Percentiles rank a stretch among this genome's conserved stretches.
These are phyloP conservation scores for Plutella xylostella DNA, from an alignment of 2,888 invertebrate species.

Conservation along the genomic window DNA sequence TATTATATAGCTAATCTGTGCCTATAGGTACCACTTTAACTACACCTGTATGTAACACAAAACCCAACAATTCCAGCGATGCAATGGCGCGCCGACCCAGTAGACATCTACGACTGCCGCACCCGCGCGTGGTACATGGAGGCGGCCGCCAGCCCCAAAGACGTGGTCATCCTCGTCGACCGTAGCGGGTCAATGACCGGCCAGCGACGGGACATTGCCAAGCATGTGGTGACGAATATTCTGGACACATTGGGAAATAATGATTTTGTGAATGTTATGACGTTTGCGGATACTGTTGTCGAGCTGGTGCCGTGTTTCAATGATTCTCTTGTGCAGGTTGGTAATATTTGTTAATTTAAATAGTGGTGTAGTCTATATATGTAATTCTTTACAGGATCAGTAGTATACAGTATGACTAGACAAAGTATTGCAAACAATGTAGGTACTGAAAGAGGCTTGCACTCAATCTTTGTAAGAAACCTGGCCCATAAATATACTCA, in stretches of 20 bases:
- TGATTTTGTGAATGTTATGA: constrained; percentile 97
- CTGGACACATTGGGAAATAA: constrained; percentile 97
- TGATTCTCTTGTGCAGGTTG: constrained; percentile 89
- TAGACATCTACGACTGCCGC: constrained; percentile 96
- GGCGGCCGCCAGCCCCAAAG: constrained; percentile 97
- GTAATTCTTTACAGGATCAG: too few relatives aligned
- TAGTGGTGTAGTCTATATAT: too few relatives aligned
- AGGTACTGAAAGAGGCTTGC: too few relatives aligned
- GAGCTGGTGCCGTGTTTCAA: constrained; percentile 91
- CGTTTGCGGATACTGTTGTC: constrained; percentile 86
- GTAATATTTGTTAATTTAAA: not conserved
- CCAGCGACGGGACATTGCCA: constrained; percentile 88
- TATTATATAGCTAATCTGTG: too few relatives aligned
- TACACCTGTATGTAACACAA: too few relatives aligned
- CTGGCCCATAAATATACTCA: too few relatives aligned
- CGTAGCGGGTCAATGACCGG: constrained; percentile 94
- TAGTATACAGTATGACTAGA: too few relatives aligned
- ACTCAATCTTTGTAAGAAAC: too few relatives aligned
- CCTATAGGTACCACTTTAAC: too few relatives aligned
- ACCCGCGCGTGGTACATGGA: constrained; percentile 97
- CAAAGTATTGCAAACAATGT: too few relatives aligned
- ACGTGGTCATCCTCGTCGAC: constrained; percentile 87
- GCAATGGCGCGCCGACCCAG: constrained; percentile 82
- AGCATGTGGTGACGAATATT: constrained; percentile 87
- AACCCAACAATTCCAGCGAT: constrained; percentile 69